phyloP scores from a whole-genome alignment of 2,888 invertebrate genomes.

The Flexamia atlantica region DNA sequence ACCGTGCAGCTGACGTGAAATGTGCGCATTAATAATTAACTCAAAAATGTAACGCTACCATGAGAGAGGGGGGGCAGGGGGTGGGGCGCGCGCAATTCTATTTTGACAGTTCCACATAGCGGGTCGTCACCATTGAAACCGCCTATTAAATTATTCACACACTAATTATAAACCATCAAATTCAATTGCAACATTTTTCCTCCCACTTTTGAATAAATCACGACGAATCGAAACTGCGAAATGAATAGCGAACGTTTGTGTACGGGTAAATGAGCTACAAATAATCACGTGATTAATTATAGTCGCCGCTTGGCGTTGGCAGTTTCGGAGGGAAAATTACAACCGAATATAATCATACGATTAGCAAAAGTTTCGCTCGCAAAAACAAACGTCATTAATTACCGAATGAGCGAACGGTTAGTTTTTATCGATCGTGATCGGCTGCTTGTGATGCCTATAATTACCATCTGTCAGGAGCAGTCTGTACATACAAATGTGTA shows the following conservation, averaged over 20 bases:
- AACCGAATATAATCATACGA: slow-evolving; percentile 7
- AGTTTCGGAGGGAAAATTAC: slow-evolving; percentile 4
- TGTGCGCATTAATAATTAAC: slow-evolving; percentile 16
- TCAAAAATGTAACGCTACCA: neutral
- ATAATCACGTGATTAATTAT: slow-evolving; percentile 22
- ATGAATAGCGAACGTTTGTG: neutral
- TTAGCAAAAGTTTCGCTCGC: neutral
- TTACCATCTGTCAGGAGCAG: neutral
- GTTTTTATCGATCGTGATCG: slow-evolving; percentile 14
- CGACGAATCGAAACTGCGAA: neutral
- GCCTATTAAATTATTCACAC: slow-evolving; percentile 17
- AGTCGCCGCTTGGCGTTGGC: slow-evolving; percentile 2
- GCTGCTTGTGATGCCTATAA: neutral
- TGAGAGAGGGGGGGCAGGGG: neutral
- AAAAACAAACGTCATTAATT: slow-evolving; percentile 31
- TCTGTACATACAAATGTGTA: slow-evolving; percentile 1
- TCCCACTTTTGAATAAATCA: slow-evolving; percentile 7
- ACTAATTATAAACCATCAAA: slow-evolving; percentile 10
- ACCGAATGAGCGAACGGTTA: neutral
- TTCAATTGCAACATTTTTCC: slow-evolving; percentile 18
- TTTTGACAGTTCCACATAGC: slow-evolving; percentile 17
- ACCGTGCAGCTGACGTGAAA: neutral
- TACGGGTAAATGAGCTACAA: slow-evolving; percentile 15
- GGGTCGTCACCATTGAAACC: slow-evolving; percentile 9
- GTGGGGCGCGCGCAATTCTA: neutral